Percentiles rank a stretch among this genome's conserved stretches.
Conservation (phyloP, 2,888 invertebrate genomes). For the Melipona beecheii region DNA sequence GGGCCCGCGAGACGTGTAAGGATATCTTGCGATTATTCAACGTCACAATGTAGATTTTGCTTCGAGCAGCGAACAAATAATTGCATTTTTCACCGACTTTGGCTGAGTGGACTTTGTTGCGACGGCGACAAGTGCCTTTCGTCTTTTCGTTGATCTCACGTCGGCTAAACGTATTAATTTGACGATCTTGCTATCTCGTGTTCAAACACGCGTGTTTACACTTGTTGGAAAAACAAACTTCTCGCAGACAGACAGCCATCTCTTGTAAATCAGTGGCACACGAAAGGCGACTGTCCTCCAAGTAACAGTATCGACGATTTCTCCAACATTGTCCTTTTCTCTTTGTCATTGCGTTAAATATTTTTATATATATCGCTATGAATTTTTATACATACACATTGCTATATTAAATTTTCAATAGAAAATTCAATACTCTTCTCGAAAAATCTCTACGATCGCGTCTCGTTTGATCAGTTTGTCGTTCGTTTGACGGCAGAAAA, state of each 20-base stretch:
- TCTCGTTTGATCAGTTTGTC: no score
- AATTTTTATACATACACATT: no score
- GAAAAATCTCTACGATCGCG: neutral
- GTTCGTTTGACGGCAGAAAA: neutral
- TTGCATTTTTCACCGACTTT: conserved; percentile 2
- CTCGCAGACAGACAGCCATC: no score
- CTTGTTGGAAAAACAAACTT: neutral
- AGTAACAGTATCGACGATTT: conserved; percentile 17
- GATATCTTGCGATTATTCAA: conserved; percentile 27
- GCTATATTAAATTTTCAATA: no score
- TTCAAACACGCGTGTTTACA: neutral
- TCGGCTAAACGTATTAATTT: neutral
- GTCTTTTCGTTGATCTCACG: neutral
- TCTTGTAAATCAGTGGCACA: neutral
- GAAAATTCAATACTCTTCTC: no score
- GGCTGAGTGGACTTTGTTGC: neutral
- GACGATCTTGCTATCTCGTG: neutral
- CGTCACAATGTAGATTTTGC: conserved; percentile 24
- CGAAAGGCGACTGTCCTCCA: neutral
- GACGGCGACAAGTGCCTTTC: neutral
- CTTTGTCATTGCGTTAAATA: no score
- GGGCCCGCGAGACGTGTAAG: conserved; percentile 13
- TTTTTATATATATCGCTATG: no score
- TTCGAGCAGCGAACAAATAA: conserved; percentile 22
- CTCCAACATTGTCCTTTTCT: neutral